phyloP scores from a whole-genome alignment of 2,888 invertebrate genomes.

The Athrips mouffetella region DNA sequence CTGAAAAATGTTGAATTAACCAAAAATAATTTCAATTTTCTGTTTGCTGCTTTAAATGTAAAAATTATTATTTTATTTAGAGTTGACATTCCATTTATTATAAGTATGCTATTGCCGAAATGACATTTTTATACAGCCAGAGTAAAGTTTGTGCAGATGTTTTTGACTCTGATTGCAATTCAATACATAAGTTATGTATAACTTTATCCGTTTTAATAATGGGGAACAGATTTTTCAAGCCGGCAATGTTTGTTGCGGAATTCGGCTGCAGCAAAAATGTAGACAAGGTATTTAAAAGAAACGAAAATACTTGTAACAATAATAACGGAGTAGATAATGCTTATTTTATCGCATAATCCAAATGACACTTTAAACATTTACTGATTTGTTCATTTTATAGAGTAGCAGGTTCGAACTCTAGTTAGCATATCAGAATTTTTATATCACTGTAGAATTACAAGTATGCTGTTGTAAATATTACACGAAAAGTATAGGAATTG shows the following conservation, averaged over 20 bases:
- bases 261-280: too few species aligned
- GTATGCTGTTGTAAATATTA: constrained; percentile 15
- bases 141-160: too few species aligned
- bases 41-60: too few species aligned
- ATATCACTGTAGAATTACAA: constrained; percentile 3
- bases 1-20: too few species aligned
- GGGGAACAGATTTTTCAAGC: too few species aligned
- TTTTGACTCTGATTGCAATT: too few species aligned
- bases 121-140: neutral
- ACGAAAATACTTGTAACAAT: too few species aligned
- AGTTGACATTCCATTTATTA: neutral
- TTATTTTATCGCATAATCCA: neutral
- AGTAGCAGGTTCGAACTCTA: neutral
- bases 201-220: too few species aligned
- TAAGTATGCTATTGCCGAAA: neutral
- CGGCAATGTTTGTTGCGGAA: too few species aligned
- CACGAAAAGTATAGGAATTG: constrained; percentile 1
- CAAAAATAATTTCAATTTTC: too few species aligned
- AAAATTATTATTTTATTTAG: neutral
- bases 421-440: neutral
- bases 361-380: neutral
- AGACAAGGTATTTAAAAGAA: neutral
- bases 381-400: constrained; percentile 6
- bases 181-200: too few species aligned
- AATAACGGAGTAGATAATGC: too few species aligned